Conservation (phyloP, 2,888 invertebrate genomes). For the Mimumesa dahlbomi region DNA sequence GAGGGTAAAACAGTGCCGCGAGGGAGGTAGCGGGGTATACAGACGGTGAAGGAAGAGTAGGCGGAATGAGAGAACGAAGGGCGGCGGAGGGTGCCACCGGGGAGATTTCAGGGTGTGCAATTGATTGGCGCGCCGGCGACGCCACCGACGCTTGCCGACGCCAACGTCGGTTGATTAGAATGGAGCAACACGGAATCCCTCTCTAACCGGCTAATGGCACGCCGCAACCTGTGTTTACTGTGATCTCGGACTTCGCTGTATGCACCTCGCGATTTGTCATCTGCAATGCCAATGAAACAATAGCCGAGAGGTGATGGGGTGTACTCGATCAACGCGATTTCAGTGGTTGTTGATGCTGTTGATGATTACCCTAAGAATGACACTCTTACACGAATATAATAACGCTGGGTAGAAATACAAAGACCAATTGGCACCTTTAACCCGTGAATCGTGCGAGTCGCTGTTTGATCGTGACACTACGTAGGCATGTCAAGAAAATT, state of each 20-base stretch:
- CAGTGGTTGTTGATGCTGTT: background rate
- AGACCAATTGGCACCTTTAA: too few species aligned
- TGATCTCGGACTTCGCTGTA: conserved; percentile 77
- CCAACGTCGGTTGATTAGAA: conserved; percentile 77
- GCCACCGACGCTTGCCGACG: conserved; percentile 65
- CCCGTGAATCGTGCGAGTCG: too few species aligned
- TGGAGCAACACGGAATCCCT: conserved; percentile 79
- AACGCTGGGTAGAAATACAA: too few species aligned
- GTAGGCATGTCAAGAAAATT: too few species aligned
- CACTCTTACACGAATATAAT: too few species aligned
- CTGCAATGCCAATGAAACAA: conserved; percentile 78
- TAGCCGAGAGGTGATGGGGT: conserved; percentile 28
- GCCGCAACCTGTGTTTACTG: conserved; percentile 79
- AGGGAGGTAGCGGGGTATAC: conserved; percentile 30
- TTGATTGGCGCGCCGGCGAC: conserved; percentile 75
- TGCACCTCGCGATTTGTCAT: conserved; percentile 73
- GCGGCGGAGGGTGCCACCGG: conserved; percentile 52
- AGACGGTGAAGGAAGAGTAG: conserved; percentile 40
- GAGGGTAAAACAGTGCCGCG: conserved; percentile 73
- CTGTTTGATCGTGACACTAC: too few species aligned
- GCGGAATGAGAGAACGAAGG: conserved; percentile 54
- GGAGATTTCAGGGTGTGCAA: conserved; percentile 75
- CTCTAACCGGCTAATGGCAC: conserved; percentile 79
- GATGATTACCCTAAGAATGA: background rate
- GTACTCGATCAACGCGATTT: conserved; percentile 27